Evolutionary conservation across 1,140 invertebrate species (phyloP), one percentile per base, ranked within the genome.

Genomic region (Brachionus manjavacas): DNA sequence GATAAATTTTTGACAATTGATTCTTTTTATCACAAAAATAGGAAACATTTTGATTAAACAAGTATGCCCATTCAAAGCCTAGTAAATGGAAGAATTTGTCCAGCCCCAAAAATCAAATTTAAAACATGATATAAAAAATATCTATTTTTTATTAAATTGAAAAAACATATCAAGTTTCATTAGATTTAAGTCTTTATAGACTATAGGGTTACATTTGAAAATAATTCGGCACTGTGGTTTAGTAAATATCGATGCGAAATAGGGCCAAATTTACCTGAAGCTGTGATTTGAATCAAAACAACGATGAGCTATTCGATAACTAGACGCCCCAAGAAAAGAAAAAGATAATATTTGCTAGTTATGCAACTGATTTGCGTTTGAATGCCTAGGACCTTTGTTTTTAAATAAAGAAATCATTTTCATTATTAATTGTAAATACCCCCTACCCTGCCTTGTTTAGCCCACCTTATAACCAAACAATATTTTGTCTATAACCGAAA

Each of bases 401-500:
- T 60, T 60, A 60, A 60, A 60, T 60, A 60, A 20, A 46, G 14
- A 60, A 60, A 60, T 23, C 20, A 60, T 60, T 55, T 60, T 60
- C n/a, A 35, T 60, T 60, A 60, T 9, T 20, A 60, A 20, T 60
- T 60, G 52, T 60, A 60, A 60, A 60, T 60, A 60, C 52, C 52
- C 52, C 52, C 52, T 23, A 60, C 8, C 16, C 52, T 60, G 20
- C 4, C 52, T 60, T 20, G 52, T 60, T 60, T 60, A 20, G 52
- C 52, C 52, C 25, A 28, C 66, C 66, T 68, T 9, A 68, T n/a
- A 28, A 23, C 25, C 31, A 68, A 68, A 68, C 9, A 60, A 60
- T 60, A 60, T 68, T 68, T 68, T 68, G 66, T 68, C 66, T 68
- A 68, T 68, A 31, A 31, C 66, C 28, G 31, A 72, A 72, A 72